Conservation (phyloP, 2,797 vertebrate species). For the Cebuella pygmaea region DNA sequence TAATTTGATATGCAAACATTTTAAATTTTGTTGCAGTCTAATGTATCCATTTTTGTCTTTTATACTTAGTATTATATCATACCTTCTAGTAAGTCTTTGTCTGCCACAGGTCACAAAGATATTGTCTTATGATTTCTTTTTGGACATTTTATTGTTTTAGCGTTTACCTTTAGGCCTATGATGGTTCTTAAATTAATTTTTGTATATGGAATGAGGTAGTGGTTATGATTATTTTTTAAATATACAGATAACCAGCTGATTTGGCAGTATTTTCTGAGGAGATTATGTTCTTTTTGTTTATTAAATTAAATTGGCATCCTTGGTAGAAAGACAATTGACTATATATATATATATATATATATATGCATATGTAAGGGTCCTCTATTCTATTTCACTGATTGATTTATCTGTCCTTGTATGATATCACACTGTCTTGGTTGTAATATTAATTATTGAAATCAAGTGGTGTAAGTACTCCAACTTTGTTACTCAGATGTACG, state of each 20-base stretch:
- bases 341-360: background rate
- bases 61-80: background rate
- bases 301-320: background rate
- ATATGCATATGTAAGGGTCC: background rate
- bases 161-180: background rate
- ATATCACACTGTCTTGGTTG: background rate
- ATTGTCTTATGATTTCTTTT: background rate
- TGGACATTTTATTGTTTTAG: background rate
- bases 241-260: background rate
- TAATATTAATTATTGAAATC: background rate
- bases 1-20: background rate
- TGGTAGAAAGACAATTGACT: background rate
- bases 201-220: background rate
- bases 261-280: background rate
- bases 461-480: background rate
- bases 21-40: background rate
- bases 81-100: background rate
- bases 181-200: constrained; percentile 7
- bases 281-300: background rate
- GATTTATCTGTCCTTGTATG: background rate
- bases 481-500: background rate
- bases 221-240: background rate
- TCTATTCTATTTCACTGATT: background rate
- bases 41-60: background rate
- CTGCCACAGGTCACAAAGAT: background rate